phyloP scores from a whole-genome alignment of 2,888 invertebrate species.

The Phortica magna region DNA sequence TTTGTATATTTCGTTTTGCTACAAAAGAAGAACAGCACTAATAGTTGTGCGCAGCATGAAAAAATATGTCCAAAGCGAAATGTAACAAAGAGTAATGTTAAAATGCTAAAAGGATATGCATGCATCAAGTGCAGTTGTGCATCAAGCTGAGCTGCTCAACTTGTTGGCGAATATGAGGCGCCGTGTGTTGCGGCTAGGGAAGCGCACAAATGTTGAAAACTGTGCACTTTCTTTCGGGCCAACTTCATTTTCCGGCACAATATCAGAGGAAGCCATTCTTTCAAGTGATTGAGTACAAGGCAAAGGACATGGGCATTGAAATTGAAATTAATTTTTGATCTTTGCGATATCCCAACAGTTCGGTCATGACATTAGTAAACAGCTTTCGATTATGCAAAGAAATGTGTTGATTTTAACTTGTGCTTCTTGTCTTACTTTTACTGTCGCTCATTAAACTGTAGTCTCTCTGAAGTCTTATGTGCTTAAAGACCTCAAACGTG shows the following conservation, averaged over 20 bases:
- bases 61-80: conserved; percentile 16
- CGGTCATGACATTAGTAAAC: too few relatives aligned
- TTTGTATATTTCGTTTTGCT: background rate
- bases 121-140: conserved; percentile 32
- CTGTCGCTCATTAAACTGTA: too few relatives aligned
- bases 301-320: background rate
- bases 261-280: conserved; percentile 59
- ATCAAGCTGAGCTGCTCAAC: background rate
- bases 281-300: conserved; percentile 3
- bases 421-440: too few relatives aligned
- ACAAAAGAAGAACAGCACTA: background rate
- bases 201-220: background rate
- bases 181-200: background rate
- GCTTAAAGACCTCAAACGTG: too few relatives aligned
- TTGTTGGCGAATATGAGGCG: background rate
- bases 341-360: too few relatives aligned
- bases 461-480: too few relatives aligned
- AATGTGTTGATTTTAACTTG: too few relatives aligned
- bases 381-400: too few relatives aligned
- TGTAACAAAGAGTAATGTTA: conserved; percentile 27
- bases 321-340: background rate
- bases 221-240: background rate
- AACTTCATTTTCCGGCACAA: conserved; percentile 66
- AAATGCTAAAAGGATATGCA: conserved; percentile 32
- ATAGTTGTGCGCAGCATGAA: background rate